Conservation (phyloP, 1,140 invertebrate species). For the Caenorhabditis briggsae region DNA sequence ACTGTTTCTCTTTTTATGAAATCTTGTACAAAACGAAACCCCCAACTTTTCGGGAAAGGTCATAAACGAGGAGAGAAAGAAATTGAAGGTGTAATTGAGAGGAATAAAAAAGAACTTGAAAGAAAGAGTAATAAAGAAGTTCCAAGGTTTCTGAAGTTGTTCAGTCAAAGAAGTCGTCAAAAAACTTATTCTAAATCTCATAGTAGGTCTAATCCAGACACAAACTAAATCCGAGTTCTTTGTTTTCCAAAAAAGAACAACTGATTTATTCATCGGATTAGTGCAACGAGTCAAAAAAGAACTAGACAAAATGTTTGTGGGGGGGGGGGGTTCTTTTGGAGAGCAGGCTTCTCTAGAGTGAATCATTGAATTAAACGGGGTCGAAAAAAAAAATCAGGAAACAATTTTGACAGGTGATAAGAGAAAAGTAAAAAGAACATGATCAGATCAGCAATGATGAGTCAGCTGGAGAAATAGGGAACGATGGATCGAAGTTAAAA, state of each 20-base stretch:
- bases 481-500: background rate
- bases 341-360: background rate
- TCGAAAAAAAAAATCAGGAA: background rate
- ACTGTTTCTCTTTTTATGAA: constrained; percentile 48
- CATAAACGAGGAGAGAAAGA: background rate
- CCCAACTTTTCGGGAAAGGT: constrained; percentile 12
- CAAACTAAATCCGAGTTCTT: background rate
- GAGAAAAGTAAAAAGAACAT: background rate
- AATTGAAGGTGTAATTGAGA: constrained; percentile 32
- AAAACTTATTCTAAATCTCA: too few species aligned
- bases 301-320: background rate
- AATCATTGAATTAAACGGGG: background rate
- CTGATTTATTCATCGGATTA: constrained; percentile 17
- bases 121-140: background rate
- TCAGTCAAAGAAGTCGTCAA: too few species aligned
- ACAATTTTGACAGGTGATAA: background rate
- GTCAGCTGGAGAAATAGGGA: background rate
- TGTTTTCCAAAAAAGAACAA: background rate
- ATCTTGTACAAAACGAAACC: background rate
- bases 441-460: background rate
- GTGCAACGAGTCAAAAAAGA: background rate
- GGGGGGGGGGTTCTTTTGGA: background rate
- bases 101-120: background rate
- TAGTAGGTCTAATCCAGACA: too few species aligned
- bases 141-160: background rate